Base-by-base conservation (phyloP, 2,888 invertebrate species). In the Mantis religiosa region DNA sequence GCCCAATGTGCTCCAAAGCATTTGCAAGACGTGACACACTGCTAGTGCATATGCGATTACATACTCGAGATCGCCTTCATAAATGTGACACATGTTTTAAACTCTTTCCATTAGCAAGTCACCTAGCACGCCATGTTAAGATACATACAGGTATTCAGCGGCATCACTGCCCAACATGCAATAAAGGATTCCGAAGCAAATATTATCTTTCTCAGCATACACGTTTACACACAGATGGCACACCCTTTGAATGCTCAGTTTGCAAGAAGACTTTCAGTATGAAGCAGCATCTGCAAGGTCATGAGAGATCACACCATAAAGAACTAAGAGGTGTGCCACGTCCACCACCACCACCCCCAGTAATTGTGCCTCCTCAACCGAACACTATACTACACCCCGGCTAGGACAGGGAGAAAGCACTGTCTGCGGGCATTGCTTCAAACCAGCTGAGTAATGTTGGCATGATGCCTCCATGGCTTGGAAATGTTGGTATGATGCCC, bases 241-340 rank as follows among this genome's bases (percentile, higher is more conserved):
- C 54, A n/a, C 86, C 86, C 15, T 86, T 28, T 86, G 86, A 81
- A 28, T 86, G 86, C 30, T 86, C 86, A 27, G 28, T 86, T 47
- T 86, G 86, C 30, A 86, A 86, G 9, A 86, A 86, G 30, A 86
- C 86, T 54, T 86, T 86, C 28, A 86, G 86, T n/a, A 86, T 86
- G 25, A 86, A 86, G n/a, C 86, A 86, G 81, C 86, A 86, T 81
- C 81, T 86, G 0, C 86, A 86, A 81, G 30, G 86, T 28, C 86
- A 86, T 30, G 86, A 86, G 30, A 81, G 28, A 25, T 25, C 25
- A 28, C 81, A 86, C 54, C 86, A n/a, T 9, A 86, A 47, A 54
- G 86, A 86, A 81, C 54, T 28, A 12, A 25, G 71, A 47, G 41
- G 15, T 28, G 15, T 20, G 15, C 27, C 81, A 14, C 81, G 6